Base-by-base conservation (phyloP, 2,888 invertebrate species). In the Myathropa florea region DNA sequence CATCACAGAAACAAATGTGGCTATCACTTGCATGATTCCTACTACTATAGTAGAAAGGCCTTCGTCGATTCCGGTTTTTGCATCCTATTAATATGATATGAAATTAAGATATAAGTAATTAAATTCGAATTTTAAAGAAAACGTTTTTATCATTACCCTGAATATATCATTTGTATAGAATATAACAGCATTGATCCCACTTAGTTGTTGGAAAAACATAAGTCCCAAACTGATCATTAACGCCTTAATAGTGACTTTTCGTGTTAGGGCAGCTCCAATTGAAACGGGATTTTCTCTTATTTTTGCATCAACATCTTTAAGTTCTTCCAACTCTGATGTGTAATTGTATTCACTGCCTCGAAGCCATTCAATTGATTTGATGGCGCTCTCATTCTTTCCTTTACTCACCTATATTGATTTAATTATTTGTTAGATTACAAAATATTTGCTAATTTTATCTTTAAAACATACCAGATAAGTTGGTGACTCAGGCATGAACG, bases 191-290 rank as follows among this genome's bases (percentile, higher is more conserved):
- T 97, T 97, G 68, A 97, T 95, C 53, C 97, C 97, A 83, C 96
- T 95, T 76, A 97, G 93, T 91, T 98, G 98, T 91, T 98, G 98
- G 93, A 98, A 97, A 89, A 97, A 93, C 97, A 98, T 98, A 7
- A 98, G 94, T 3, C 96, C 95, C 90, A 96, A 95, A 88, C 95
- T 95, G 80, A 97, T 96, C 14, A 95, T 79, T 3, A 96, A 92
- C 0, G 96, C 96, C 90, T 95, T 96, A 24, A 94, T 91, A 0
- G 96, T 95, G 0, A 90, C 90, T 10, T 93, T 95, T 68, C 95
- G 94, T 1, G 93, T 93, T 12, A 96, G 94, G 0, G 95, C 94
- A 1, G 93, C 90, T 6, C 90, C 77, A 81, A 96, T 94, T 0
- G 96, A 94, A 0, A 94, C 92, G 0, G 94, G 93, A 77, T 94